These are phyloP conservation scores for Drosophila lutescens DNA, from an alignment of 2,888 invertebrate species.

Conservation along the genomic window DNA sequence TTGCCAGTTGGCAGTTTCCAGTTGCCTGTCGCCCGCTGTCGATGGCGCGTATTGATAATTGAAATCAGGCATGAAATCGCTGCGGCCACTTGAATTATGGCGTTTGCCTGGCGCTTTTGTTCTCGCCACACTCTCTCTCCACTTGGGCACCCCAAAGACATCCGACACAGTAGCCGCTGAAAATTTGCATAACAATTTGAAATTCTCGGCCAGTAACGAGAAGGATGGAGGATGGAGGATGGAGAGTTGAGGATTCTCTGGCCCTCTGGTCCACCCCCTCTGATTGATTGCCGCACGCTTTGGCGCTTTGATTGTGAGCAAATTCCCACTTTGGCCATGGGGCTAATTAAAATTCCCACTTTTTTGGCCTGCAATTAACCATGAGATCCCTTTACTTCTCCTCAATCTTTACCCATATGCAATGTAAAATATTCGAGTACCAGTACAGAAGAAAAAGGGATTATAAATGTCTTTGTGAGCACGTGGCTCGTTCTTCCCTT, in stretches of 20 bases:
- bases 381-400: neutral
- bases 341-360: constrained; percentile 62
- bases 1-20: neutral
- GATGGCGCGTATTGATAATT: constrained; percentile 78
- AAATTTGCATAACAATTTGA: constrained; percentile 78
- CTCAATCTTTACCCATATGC: constrained; percentile 8
- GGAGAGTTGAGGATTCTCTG: neutral
- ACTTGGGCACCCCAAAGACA: constrained; percentile 13
- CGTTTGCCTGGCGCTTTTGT: constrained; percentile 79
- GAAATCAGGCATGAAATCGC: constrained; percentile 79
- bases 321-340: constrained; percentile 58
- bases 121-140: constrained; percentile 61
- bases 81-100: constrained; percentile 79
- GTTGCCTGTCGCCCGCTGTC: constrained; percentile 49
- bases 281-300: constrained; percentile 74
- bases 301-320: constrained; percentile 63
- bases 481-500: constrained; percentile 25
- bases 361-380: constrained; percentile 51
- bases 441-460: too few species aligned
- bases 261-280: neutral
- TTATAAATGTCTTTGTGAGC: constrained; percentile 50
- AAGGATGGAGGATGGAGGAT: constrained; percentile 13
- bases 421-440: constrained; percentile 5
- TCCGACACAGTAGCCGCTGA: constrained; percentile 35
- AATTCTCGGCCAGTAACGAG: constrained; percentile 73